Evolutionary conservation across 2,113 vertebrate species (phyloP).

Genomic region (Limnothrissa miodon): DNA sequence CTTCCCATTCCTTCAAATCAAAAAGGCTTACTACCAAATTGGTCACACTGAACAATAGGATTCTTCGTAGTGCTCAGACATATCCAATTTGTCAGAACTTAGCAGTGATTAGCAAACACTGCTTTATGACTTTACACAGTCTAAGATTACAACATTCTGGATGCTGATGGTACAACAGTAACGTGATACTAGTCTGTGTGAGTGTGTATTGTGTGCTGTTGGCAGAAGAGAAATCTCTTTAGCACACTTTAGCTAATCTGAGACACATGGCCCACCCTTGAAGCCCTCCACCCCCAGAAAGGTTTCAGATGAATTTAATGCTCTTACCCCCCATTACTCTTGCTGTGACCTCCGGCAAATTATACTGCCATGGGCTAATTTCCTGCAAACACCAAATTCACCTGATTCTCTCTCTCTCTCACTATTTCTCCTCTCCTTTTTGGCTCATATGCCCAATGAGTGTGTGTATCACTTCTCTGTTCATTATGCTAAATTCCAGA

Average conservation of each 20-base stretch:
- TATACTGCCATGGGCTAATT: constrained; percentile 8
- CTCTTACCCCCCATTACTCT: constrained; percentile 4
- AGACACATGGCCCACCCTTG: neutral
- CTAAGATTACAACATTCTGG: neutral
- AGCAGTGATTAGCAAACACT: constrained; percentile 8
- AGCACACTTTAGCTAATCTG: constrained; percentile 10
- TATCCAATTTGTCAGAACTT: constrained; percentile 5
- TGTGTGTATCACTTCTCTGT: neutral
- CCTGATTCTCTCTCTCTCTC: neutral
- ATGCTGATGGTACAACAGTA: neutral
- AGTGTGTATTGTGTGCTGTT: neutral
- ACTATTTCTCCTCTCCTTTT: neutral
- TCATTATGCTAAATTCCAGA: neutral
- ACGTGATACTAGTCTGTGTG: neutral
- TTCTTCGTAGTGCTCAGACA: neutral
- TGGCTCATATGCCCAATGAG: neutral
- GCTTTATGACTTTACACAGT: neutral
- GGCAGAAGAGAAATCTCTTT: neutral
- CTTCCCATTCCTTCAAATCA: neutral
- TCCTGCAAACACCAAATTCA: neutral
- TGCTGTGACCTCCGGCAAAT: neutral
- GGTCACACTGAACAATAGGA: constrained; percentile 5
- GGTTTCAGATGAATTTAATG: neutral
- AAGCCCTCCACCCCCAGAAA: neutral
- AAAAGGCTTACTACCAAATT: neutral